Conservation (phyloP, 2,888 invertebrate species). For the Drosophila anomelani region DNA sequence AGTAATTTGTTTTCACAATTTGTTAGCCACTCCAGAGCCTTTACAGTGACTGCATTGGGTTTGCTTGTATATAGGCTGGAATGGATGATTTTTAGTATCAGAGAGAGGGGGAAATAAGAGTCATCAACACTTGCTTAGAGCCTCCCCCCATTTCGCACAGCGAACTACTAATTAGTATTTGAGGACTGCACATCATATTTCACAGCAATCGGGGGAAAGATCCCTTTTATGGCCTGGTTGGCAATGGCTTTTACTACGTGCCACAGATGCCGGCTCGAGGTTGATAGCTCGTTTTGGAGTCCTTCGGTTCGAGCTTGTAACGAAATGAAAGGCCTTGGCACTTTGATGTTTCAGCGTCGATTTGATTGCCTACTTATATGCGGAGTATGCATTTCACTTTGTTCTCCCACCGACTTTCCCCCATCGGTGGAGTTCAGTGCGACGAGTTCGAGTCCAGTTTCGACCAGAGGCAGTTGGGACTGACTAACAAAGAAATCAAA, state of each 20-base stretch:
- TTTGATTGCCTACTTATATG: constrained; percentile 64
- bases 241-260: constrained; percentile 71
- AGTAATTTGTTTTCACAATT: constrained; percentile 78
- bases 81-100: constrained; percentile 12
- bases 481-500: constrained; percentile 76
- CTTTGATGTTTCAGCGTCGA: constrained; percentile 69
- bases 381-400: constrained; percentile 69
- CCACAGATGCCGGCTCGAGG: constrained; percentile 58
- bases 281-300: constrained; percentile 73
- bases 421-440: constrained; percentile 22
- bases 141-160: constrained; percentile 56
- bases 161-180: constrained; percentile 67
- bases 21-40: constrained; percentile 53
- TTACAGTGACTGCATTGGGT: not conserved
- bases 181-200: constrained; percentile 71
- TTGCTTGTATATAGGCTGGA: constrained; percentile 18
- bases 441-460: constrained; percentile 22
- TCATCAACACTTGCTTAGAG: constrained; percentile 37
- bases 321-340: constrained; percentile 70
- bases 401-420: constrained; percentile 72
- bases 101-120: not conserved
- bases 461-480: constrained; percentile 27
- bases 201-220: constrained; percentile 69
- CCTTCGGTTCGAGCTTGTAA: constrained; percentile 53
- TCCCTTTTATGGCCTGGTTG: constrained; percentile 68